Evolutionary conservation across 2,888 invertebrate species (phyloP).

Genomic region (Smittia aterrima): DNA sequence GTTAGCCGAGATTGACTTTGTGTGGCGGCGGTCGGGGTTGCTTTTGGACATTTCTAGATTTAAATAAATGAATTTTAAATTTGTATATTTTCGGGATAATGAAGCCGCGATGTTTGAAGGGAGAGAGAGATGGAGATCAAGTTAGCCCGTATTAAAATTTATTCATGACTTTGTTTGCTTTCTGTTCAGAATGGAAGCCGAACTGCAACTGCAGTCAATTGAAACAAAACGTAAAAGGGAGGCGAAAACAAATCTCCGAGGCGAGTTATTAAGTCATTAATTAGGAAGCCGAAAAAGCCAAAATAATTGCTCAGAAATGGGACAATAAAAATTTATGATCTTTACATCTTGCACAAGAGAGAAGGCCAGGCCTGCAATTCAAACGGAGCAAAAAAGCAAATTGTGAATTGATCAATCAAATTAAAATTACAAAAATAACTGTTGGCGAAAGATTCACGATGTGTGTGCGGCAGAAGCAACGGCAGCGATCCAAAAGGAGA

Average conservation of each 20-base stretch:
- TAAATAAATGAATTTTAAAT: conserved; percentile 41
- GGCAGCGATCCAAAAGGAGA: not conserved
- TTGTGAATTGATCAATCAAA: conserved; percentile 21
- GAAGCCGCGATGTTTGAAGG: not conserved
- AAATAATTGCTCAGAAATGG: not conserved
- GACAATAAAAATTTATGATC: conserved; percentile 6
- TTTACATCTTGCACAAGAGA: not conserved
- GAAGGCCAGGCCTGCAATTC: not conserved
- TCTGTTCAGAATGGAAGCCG: not conserved
- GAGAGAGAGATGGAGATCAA: not conserved
- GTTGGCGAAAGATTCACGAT: conserved; percentile 6
- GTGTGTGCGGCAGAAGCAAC: not conserved
- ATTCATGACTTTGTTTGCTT: conserved; percentile 11
- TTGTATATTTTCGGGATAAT: conserved; percentile 21
- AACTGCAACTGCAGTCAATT: not conserved
- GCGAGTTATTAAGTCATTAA: conserved; percentile 9
- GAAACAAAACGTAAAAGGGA: not conserved
- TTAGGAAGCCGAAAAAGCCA: not conserved
- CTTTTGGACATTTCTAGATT: conserved; percentile 31
- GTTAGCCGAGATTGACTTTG: conserved; percentile 10
- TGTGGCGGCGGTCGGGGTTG: conserved; percentile 22
- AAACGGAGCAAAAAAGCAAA: conserved; percentile 12
- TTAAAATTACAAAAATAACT: conserved; percentile 12
- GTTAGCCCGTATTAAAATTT: conserved; percentile 9
- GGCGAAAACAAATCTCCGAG: not conserved